phyloP scores from a whole-genome alignment of 37 sponge, comb jelly and placozoan species.

The Aplysina aerophoba region DNA sequence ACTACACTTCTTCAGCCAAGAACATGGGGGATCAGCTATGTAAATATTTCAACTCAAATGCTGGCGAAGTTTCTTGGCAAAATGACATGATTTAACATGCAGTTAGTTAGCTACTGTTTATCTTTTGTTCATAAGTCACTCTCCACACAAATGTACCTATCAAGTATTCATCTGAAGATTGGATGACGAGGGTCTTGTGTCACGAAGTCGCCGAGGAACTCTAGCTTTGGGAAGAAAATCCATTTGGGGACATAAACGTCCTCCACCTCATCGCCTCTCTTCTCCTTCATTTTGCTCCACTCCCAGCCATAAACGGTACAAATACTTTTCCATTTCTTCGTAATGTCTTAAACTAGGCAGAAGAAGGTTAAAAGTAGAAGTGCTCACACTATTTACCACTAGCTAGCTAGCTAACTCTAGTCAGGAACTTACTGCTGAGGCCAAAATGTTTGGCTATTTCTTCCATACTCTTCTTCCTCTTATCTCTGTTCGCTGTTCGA shows the following conservation, averaged over 20 bases:
- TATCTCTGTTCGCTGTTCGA: not conserved
- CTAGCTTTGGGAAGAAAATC: not conserved
- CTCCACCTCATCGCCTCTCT: slow-evolving; percentile 2
- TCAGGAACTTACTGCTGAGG: not conserved
- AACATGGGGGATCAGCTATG: too few relatives aligned
- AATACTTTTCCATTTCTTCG: not conserved
- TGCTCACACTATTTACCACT: not conserved
- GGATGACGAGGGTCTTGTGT: not conserved
- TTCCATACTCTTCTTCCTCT: not conserved
- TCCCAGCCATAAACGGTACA: not conserved
- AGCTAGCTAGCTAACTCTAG: not conserved
- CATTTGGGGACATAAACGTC: slow-evolving; percentile 27
- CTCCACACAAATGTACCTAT: too few relatives aligned
- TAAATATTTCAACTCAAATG: too few relatives aligned
- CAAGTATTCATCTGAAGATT: slow-evolving; percentile 17
- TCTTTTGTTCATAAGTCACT: not conserved
- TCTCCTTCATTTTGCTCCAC: not conserved
- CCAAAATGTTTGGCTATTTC: not conserved
- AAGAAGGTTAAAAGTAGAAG: not conserved
- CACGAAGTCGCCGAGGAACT: slow-evolving; percentile 19
- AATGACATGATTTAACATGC: not conserved
- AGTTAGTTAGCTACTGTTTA: not conserved
- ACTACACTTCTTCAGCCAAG: too few relatives aligned
- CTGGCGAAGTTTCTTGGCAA: too few relatives aligned
- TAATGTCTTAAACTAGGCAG: not conserved